A percentile compares a stretch with the other conserved stretches of the same genome.
Evolutionary conservation across 1,140 invertebrate species (phyloP).

Genomic region (Antheraea mylitta): DNA sequence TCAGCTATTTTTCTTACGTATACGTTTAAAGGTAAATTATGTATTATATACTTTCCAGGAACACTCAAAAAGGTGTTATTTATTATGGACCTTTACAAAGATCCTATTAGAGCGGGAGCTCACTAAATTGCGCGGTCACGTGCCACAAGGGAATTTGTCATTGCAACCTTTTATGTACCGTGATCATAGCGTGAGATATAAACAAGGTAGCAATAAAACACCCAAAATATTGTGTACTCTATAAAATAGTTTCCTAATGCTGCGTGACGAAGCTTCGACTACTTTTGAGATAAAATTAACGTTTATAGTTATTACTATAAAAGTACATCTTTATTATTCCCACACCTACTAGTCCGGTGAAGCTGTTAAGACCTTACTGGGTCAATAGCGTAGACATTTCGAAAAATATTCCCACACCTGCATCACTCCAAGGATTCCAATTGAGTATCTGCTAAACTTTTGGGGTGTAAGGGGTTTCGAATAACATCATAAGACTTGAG

Average conservation of each 20-base stretch:
- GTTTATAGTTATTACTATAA: too few species aligned
- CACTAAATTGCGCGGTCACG: conserved; percentile 11
- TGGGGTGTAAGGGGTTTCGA: too few species aligned
- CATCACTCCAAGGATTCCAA: too few species aligned
- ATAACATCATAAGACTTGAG: too few species aligned
- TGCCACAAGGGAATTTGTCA: conserved; percentile 18
- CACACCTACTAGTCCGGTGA: too few species aligned
- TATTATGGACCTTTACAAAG: conserved; percentile 17
- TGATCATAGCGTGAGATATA: conserved; percentile 2
- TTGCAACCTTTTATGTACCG: conserved; percentile 13
- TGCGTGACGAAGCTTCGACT: neutral
- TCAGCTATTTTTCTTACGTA: too few species aligned
- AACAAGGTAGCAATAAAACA: neutral
- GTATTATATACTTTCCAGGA: neutral
- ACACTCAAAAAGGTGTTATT: conserved; percentile 20
- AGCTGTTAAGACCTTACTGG: too few species aligned
- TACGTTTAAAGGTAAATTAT: neutral
- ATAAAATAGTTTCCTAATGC: neutral
- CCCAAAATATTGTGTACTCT: neutral
- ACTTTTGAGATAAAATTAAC: too few species aligned
- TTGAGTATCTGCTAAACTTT: too few species aligned
- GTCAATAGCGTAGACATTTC: too few species aligned
- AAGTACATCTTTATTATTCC: too few species aligned
- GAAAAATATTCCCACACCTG: too few species aligned
- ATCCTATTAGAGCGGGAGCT: conserved; percentile 18